Evolutionary conservation across 2,113 vertebrate species (phyloP).

Genomic region (Nyctibius bracteatus): DNA sequence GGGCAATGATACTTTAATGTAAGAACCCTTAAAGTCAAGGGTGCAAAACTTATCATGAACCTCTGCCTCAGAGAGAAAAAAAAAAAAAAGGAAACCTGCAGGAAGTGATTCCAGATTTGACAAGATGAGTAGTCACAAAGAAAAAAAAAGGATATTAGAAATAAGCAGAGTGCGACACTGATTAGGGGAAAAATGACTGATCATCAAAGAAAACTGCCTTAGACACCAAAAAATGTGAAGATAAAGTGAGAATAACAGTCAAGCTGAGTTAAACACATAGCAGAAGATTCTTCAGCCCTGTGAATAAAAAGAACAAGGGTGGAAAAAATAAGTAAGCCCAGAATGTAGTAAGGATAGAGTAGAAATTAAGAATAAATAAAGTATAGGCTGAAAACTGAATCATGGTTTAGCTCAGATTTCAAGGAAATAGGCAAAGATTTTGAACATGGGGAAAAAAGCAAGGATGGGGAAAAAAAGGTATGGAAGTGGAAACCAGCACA

Average conservation of each 20-base stretch:
- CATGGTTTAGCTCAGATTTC: neutral
- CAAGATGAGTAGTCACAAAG: neutral
- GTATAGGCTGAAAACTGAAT: neutral
- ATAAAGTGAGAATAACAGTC: constrained; percentile 33
- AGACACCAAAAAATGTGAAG: constrained; percentile 4
- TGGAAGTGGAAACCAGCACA: neutral
- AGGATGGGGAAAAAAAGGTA: neutral
- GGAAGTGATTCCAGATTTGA: neutral
- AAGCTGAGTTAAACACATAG: constrained; percentile 26
- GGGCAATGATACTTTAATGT: neutral
- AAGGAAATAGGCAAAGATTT: neutral
- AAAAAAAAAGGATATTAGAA: neutral
- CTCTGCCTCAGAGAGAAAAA: neutral
- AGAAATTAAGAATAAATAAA: constrained; percentile 14
- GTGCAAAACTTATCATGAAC: neutral
- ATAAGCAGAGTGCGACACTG: constrained; percentile 1
- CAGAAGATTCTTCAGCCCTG: neutral
- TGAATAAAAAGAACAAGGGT: neutral
- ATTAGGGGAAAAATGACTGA: constrained; percentile 2
- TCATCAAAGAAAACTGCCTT: constrained; percentile 32
- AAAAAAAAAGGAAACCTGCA: neutral
- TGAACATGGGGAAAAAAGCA: neutral
- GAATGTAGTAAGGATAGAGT: neutral
- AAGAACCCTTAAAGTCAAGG: neutral
- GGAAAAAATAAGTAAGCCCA: neutral